These are phyloP conservation scores for Achlya flavicornis DNA, from an alignment of 2,888 invertebrate species.

Conservation along the genomic window DNA sequence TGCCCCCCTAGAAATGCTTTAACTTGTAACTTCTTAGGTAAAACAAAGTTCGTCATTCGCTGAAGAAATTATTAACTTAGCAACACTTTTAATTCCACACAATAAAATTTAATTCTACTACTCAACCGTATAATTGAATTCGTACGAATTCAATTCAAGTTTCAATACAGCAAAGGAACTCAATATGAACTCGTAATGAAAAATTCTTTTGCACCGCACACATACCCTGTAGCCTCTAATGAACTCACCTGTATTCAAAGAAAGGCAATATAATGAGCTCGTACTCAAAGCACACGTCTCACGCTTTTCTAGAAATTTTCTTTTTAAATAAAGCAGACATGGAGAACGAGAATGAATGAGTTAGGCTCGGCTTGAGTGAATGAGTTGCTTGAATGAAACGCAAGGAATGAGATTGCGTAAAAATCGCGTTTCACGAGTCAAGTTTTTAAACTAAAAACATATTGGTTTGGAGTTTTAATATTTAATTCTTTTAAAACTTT, in stretches of 20 bases:
- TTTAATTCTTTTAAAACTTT: too few relatives aligned
- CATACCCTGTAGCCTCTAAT: constrained; percentile 30
- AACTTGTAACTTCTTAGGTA: too few relatives aligned
- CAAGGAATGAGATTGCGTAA: constrained; percentile 16
- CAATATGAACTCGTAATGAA: constrained; percentile 71
- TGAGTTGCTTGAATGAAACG: constrained; percentile 10
- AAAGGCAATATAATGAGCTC: constrained; percentile 48
- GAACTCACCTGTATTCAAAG: constrained; percentile 45
- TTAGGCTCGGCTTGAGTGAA: constrained; percentile 8
- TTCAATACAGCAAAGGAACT: constrained; percentile 41
- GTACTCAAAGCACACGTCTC: constrained; percentile 37
- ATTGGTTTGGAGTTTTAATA: not conserved
- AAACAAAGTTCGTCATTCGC: too few relatives aligned
- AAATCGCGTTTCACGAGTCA: not conserved
- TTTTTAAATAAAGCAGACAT: constrained; percentile 47
- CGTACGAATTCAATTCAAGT: constrained; percentile 45
- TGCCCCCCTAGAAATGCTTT: too few relatives aligned
- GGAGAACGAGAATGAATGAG: not conserved
- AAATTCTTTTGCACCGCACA: constrained; percentile 68
- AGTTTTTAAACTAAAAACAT: not conserved
- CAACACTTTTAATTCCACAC: not conserved
- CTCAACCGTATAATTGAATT: not conserved
- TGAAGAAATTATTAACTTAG: not conserved
- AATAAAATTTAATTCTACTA: not conserved
- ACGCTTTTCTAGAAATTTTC: constrained; percentile 37